Conservation (phyloP, 1,140 invertebrate species). For the Lepidurus packardi region DNA sequence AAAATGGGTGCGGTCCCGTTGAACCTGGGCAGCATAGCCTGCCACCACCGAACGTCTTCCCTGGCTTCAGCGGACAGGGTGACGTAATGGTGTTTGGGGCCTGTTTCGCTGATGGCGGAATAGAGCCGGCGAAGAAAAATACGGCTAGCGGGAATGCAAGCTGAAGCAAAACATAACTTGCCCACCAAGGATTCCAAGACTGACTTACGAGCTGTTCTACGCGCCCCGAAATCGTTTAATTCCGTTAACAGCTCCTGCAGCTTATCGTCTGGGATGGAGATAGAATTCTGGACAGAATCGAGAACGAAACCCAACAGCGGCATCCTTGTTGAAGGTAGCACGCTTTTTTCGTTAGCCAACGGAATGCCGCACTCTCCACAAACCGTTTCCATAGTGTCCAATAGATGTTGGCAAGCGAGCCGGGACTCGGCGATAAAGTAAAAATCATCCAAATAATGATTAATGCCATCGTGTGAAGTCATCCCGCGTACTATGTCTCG, state of each 20-base stretch:
- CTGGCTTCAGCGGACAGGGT: background rate
- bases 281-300: background rate
- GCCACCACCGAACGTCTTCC: conserved; percentile 4
- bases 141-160: conserved; percentile 6
- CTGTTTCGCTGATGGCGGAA: background rate
- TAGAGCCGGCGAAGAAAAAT: background rate
- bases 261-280: background rate
- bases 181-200: background rate
- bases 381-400: background rate
- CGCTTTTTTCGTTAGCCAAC: background rate
- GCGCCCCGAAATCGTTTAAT: background rate
- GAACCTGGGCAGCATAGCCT: background rate
- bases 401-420: background rate
- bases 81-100: background rate
- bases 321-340: background rate
- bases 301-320: conserved; percentile 9
- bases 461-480: background rate
- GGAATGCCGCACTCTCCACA: background rate
- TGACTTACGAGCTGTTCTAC: background rate
- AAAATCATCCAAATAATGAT: conserved; percentile 1
- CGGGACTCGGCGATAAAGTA: background rate
- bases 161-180: background rate
- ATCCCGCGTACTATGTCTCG: background rate
- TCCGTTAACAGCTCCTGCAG: background rate
- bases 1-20: background rate